Conservation (phyloP, 2,888 invertebrate genomes). For the Tigriopus californicus region DNA sequence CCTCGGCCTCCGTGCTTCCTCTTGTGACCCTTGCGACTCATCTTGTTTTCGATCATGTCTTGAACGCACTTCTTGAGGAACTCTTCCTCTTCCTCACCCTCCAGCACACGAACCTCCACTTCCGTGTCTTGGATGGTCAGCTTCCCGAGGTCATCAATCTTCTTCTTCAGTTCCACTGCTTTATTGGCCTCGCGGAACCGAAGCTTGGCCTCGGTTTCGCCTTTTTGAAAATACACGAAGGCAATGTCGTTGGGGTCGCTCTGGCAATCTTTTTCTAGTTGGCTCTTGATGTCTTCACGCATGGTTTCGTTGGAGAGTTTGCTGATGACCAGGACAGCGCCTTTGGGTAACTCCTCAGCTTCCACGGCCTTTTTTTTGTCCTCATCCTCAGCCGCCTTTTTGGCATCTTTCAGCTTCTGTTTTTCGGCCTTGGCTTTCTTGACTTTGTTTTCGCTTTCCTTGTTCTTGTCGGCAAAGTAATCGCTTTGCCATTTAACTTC, state of each 20-base stretch:
- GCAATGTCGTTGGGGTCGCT: slow-evolving; percentile 27
- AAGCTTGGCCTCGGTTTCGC: slow-evolving; percentile 50
- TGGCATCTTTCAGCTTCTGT: slow-evolving; percentile 21
- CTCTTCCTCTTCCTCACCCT: slow-evolving; percentile 50
- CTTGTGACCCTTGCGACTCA: background rate
- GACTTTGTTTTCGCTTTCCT: slow-evolving; percentile 25
- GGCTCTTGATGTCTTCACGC: slow-evolving; percentile 53
- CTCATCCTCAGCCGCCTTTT: slow-evolving; percentile 19
- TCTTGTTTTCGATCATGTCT: slow-evolving; percentile 17
- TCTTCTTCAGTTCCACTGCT: slow-evolving; percentile 36
- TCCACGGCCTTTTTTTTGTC: slow-evolving; percentile 24
- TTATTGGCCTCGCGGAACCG: slow-evolving; percentile 48
- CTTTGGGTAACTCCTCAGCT: slow-evolving; percentile 43
- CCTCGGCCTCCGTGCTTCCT: slow-evolving; percentile 15
- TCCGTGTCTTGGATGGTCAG: slow-evolving; percentile 32
- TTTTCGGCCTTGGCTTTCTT: slow-evolving; percentile 19
- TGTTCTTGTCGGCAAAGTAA: slow-evolving; percentile 25
- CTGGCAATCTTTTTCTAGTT: slow-evolving; percentile 33
- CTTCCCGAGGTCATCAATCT: slow-evolving; percentile 26
- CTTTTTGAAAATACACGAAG: slow-evolving; percentile 54
- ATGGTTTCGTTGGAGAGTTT: slow-evolving; percentile 40
- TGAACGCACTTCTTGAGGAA: slow-evolving; percentile 24
- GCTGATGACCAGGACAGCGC: slow-evolving; percentile 49
- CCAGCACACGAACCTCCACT: slow-evolving; percentile 37
- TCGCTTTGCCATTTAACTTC: slow-evolving; percentile 45